Evolutionary conservation across 2,888 invertebrate genomes (phyloP), one percentile per base, ranked within the genome.

Genomic region (Eupithecia inturbata): DNA sequence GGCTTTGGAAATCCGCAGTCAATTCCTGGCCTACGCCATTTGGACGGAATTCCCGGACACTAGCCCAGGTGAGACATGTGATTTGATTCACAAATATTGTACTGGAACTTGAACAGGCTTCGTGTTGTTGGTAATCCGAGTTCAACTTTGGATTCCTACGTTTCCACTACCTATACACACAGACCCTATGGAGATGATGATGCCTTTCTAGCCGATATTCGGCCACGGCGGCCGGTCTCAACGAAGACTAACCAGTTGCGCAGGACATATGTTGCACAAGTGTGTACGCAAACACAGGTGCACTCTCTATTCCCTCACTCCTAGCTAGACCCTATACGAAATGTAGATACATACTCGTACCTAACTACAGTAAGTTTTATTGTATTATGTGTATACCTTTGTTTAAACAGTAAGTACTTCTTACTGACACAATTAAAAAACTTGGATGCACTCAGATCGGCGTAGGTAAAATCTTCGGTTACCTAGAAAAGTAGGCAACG

Each of bases 1-100:
- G 75, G 72, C 75, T 76, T 71, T 67, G 74, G 77, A 78, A 75
- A 66, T 71, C 28, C 71, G 66, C 75, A 73, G 33, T 68, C 72
- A 63, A 75, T 74, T 53, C 49, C 53, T 53, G 4, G 7, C 53
- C 62, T 62, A 57, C 69, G 73, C 76, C 75, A 77, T 79, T 79
- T 78, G 76, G 73, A 72, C 75, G 60, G 76, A 77, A 78, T 76
- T 33, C 68, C 62, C 69, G 71, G 75, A 76, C 73, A 67, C 67
- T 70, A 45, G 49, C 41, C 14, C 69, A 57, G 72, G 31, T 49
- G 70, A 70, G 41, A 22, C 67, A n/a, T 22, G 70, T 64, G 75
- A 75, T 75, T 75, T 72, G 75, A 75, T 70, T 72, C 67, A 63
- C 67, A 16, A 70, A 75, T 72, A 70, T 72, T 41, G 49, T 49